Base-by-base conservation (phyloP, 2,797 vertebrate species). In the Malacoraja senta region DNA sequence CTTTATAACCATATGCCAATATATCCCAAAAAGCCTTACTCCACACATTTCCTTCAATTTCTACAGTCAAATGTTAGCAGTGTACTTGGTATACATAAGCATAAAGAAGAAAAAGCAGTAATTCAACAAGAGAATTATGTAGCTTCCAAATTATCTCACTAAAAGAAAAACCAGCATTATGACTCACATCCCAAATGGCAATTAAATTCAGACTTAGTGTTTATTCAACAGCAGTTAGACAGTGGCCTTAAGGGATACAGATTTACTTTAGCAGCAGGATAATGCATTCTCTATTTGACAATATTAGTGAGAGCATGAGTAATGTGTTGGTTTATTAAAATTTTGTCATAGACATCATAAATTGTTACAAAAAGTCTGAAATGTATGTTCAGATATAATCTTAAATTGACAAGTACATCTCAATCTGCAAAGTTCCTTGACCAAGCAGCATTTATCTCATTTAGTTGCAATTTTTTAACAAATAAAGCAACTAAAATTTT, bases 231-330 rank as follows among this genome's bases (percentile, higher is more conserved):
- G 63, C 8, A 68, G 32, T 88, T 88, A 88, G 84, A 88, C n/a
- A 21, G 84, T 68, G 63, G 61, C n/a, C 63, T 88, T 88, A 19
- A 88, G 58, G 63, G n/a, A 68, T 68, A 84, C 81, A 68, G 63
- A 68, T 65, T 88, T 68, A 88, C 84, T 88, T 88, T 88, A 88
- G 61, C 29, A 86, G 83, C 84, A 68, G n/a, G 65, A 88, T 29
- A 21, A 68, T 79, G 78, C 35, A 19, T 79, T 79, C 35, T 79
- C 61, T 63, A 68, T 68, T 88, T 88, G 63, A 68, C 26, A 68
- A 8, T 35, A 32, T 21, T 68, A 35, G 84, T 19, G 15, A 32
- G 13, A 88, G 1, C 29, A 35, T 8, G 26, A 88, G 84, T 35
- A 32, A 84, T 88, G 65, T 32, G 4, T 63, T 68, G 61, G 61